Evolutionary conservation across 2,888 invertebrate species (phyloP), one percentile per base, ranked within the genome.

Genomic region (Tanypteryx hageni): DNA sequence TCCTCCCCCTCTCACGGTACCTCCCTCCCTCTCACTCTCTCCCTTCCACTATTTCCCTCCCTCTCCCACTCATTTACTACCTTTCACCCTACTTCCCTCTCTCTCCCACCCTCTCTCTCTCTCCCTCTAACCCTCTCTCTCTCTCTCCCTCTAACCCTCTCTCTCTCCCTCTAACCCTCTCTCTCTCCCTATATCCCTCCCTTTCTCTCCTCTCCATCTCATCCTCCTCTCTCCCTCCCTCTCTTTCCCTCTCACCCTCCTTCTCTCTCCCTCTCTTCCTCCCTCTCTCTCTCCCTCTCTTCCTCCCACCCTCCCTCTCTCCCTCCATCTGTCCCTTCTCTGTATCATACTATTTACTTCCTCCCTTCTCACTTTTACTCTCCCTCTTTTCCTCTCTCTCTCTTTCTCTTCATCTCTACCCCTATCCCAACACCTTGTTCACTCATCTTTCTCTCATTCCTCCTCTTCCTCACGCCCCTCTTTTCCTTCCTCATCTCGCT

Each of bases 11-110:
- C 58, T 82, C 85, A 27, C n/a, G n/a, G n/a, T n/a, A n/a, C n/a
- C n/a, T n/a, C n/a, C n/a, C n/a, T 89, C 89, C 27, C 92, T 59
- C 92, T 93, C 68, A 59, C 92, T 89, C 83, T 92, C 92, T 92
- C 81, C 81, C 31, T 85, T 57, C 64, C 57, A 92, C 76, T 82
- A 27, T 92, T 86, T 64, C 92, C 44, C 56, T 91, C 92, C 92
- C 81, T 58, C 61, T 59, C 86, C 56, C 81, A 58, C 58, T 82
- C 85, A 27, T 57, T 10, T 64, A 0, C 18, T 16, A 7, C 18
- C 16, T 64, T 11, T 16, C 11, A 11, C 5, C 44, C 1, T 5
- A 44, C 44, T 44, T 3, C 44, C 5, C 44, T 44, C 44, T 44
- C 44, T 11, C 18, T 64, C 68, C 64, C 27, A 31, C 61, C 76